Evolutionary conservation across 1,140 invertebrate genomes (phyloP), one percentile per base, ranked within the genome.

Genomic region (Drosophila leontia): DNA sequence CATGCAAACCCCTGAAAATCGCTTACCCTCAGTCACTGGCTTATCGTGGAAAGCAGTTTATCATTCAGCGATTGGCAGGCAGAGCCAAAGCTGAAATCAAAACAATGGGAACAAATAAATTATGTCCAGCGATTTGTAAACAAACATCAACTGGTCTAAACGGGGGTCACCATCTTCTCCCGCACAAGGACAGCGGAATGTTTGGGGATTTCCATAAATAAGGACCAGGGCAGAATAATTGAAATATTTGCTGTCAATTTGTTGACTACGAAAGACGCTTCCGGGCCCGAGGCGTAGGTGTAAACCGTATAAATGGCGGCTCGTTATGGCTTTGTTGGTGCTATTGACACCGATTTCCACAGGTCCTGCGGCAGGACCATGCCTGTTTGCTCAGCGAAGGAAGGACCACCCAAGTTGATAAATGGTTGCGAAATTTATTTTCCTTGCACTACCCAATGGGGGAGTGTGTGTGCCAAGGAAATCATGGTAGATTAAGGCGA

Each of bases 161-260:
- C 68, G 68, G 53, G 55, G 67, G 69, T 57, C 75, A 64, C 67
- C 58, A 47, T 70, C 64, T 37, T 37, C 55, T 23, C 58, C 34
- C 37, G 19, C 44, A n/a, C 29, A 41, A 23, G 12, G 37, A 19
- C 17, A 29, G 47, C 47, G 55, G 53, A 67, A 17, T 41, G 65
- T 41, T 57, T 41, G 35, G 34, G 41, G 45, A 59, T 41, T 60
- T 62, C 67, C 85, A 84, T 90, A 88, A 84, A 84, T 90, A 90
- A 84, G 63, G 50, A 50, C 41, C 68, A n/a, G 42, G 44, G 64
- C 62, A 74, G 65, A 61, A 88, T 88, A 88, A 88, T 88, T 88
- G 84, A 88, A 88, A 88, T 90, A 88, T 88, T 90, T 84, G 81
- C 84, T 88, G 84, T 88, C 84, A 88, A 88, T 81, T 87, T 90